Conservation (phyloP, 2,888 invertebrate species). For the Sphaeridia pumilis region DNA sequence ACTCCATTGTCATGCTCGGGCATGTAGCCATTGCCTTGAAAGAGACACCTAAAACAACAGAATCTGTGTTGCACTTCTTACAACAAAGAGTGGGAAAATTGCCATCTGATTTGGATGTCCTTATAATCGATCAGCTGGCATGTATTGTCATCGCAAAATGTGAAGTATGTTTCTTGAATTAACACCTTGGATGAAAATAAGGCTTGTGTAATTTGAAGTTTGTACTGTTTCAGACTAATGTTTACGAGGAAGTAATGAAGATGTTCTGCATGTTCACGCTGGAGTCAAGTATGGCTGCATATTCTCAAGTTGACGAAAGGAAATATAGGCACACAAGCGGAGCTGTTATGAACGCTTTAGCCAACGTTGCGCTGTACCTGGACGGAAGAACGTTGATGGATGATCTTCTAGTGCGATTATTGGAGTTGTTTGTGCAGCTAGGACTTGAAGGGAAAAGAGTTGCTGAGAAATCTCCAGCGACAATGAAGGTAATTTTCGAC, state of each 20-base stretch:
- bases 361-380: constrained; percentile 88
- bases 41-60: constrained; percentile 84
- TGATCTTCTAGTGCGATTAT: constrained; percentile 71
- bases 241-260: constrained; percentile 91
- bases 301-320: constrained; percentile 44
- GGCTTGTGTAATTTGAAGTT: background rate
- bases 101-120: constrained; percentile 77
- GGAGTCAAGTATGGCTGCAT: constrained; percentile 71
- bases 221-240: constrained; percentile 42
- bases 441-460: constrained; percentile 94
- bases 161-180: constrained; percentile 48
- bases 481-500: constrained; percentile 44
- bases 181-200: background rate
- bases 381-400: constrained; percentile 73
- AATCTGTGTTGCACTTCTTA: constrained; percentile 91
- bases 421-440: constrained; percentile 94
- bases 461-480: constrained; percentile 74
- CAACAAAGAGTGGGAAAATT: constrained; percentile 88
- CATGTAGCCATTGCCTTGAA: constrained; percentile 91
- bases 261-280: constrained; percentile 95
- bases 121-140: constrained; percentile 94
- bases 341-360: constrained; percentile 90
- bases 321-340: constrained; percentile 66
- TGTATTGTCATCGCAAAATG: constrained; percentile 95
- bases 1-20: constrained; percentile 94